A percentile compares a stretch with the other conserved stretches of the same genome.
Conservation (phyloP, 2,113 vertebrate species). For the Dipodomys stephensi region DNA sequence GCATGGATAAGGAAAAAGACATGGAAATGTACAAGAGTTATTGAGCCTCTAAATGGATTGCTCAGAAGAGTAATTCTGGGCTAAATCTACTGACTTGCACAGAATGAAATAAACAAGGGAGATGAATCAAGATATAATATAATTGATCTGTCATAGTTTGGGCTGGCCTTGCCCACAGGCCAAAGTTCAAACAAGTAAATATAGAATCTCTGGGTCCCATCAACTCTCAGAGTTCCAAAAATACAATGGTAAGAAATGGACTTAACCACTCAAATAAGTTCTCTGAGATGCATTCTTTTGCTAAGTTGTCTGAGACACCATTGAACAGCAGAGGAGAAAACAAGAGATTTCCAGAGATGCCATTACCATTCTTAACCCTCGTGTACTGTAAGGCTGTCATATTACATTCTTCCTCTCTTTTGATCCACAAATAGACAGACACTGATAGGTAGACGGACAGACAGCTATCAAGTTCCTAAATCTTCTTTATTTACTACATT, state of each 20-base stretch:
- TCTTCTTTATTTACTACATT: background rate
- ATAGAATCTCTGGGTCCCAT: background rate
- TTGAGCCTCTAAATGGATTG: background rate
- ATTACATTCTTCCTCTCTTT: constrained; percentile 1
- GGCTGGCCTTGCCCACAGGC: background rate
- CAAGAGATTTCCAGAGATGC: background rate
- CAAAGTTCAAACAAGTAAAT: background rate
- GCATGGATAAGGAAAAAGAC: background rate
- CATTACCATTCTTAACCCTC: background rate
- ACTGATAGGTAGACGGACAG: too few relatives aligned
- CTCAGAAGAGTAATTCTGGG: background rate
- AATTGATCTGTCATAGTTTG: constrained; percentile 36
- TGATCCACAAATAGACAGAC: background rate
- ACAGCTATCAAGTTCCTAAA: background rate
- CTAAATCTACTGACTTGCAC: background rate
- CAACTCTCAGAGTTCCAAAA: background rate
- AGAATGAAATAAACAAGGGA: constrained; percentile 7
- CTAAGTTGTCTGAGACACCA: background rate
- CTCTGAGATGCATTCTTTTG: background rate
- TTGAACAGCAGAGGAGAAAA: background rate
- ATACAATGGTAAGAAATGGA: background rate
- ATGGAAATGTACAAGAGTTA: background rate
- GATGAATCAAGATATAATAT: background rate
- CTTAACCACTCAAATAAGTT: background rate
- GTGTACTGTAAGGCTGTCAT: background rate